Evolutionary conservation across 2,797 vertebrate species (phyloP).

Genomic region (Rhadinocentrus ornatus): DNA sequence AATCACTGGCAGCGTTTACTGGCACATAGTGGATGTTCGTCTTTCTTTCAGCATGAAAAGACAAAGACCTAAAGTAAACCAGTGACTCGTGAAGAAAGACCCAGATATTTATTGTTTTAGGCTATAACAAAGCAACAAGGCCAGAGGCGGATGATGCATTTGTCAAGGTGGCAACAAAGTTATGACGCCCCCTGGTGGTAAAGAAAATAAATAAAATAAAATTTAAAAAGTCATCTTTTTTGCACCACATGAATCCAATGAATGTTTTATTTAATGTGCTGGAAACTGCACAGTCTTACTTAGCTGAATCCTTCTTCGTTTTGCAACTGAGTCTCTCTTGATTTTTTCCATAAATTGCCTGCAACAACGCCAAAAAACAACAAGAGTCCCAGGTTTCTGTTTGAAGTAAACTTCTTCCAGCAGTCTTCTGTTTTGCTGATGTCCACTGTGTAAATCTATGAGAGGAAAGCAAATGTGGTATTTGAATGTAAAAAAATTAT

Average conservation of each 20-base stretch:
- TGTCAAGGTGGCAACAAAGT: not conserved
- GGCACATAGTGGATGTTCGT: not conserved
- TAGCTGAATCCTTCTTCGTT: conserved; percentile 36
- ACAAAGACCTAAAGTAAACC: not conserved
- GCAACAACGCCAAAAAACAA: conserved; percentile 90
- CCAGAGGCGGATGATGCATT: not conserved
- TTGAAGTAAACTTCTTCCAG: conserved; percentile 95
- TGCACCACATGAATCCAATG: not conserved
- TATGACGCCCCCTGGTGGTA: conserved; percentile 17
- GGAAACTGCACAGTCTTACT: conserved; percentile 2
- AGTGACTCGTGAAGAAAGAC: not conserved
- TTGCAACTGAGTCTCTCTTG: conserved; percentile 65
- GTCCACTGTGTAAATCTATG: conserved; percentile 91
- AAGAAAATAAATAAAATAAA: not conserved
- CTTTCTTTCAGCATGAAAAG: not conserved
- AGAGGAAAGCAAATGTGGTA: conserved; percentile 13
- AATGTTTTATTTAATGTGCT: not conserved
- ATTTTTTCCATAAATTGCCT: conserved; percentile 90
- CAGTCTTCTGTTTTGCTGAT: conserved; percentile 92
- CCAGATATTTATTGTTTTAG: not conserved
- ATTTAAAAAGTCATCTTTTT: not conserved
- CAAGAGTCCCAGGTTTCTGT: conserved; percentile 90
- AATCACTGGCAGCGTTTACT: not conserved
- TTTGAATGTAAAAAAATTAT: not conserved
- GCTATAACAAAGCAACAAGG: not conserved